Evolutionary conservation across 1,140 invertebrate species (phyloP), one percentile per base, ranked within the genome.

Genomic region (Aphelinus certus): DNA sequence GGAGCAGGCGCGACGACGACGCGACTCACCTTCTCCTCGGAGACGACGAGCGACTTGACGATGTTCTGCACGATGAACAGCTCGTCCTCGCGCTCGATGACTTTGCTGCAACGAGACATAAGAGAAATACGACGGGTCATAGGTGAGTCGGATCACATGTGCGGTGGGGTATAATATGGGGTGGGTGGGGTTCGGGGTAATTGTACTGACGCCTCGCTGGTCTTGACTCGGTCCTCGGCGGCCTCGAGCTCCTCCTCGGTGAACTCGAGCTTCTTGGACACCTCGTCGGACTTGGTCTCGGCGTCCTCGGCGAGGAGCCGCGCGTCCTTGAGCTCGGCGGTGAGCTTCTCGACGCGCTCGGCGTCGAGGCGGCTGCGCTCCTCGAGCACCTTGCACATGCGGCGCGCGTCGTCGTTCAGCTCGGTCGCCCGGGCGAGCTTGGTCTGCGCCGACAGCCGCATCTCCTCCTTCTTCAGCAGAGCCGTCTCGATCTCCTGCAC

Each of bases 161-260:
- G 51, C 9, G 51, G 51, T 6, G 4, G 51, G 9, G 9, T 53
- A 9, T 6, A 53, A 53, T 4, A 53, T 4, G 51, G 51, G 51
- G 9, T n/a, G 68, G 43, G 49, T 47, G 58, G 61, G 42, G 60
- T 26, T 26, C n/a, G 26, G 51, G 53, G 9, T 63, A 78, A 45
- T 43, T 10, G 42, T 77, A 88, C 90, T 89, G 88, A 95, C 94
- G 93, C 92, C 89, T 96, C 95, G 85, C 95, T 94, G 83, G 94
- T 94, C 86, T 96, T 95, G 73, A 95, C 93, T 84, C 95, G 91
- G 83, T 96, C 94, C 87, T 96, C 95, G 81, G 95, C 94, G 79
- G 94, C 92, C 88, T 96, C 95, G 77, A 96, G 89, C 86, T 96
- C 95, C 82, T 95, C 95, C 88, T 96, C 95, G 91, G 95, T 94